Evolutionary conservation across 2,797 vertebrate species (phyloP).

Genomic region (Botia kubotai): DNA sequence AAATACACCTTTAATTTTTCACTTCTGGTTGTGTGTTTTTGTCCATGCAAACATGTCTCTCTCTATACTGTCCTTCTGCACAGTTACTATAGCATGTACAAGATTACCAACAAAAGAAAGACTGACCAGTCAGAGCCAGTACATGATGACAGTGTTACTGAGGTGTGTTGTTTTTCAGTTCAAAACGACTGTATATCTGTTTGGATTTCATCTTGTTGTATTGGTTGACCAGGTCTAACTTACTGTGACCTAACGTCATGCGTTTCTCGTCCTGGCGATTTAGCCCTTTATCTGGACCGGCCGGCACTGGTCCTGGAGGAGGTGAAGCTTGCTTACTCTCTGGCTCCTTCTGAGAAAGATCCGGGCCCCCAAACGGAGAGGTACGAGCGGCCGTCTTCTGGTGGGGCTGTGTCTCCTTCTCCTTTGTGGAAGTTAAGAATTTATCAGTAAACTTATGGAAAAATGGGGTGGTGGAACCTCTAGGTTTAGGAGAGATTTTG

Average conservation of each 20-base stretch:
- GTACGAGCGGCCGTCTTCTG: constrained; percentile 63
- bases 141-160: background rate
- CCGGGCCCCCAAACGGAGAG: constrained; percentile 69
- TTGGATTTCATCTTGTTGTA: constrained; percentile 89
- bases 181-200: constrained; percentile 90
- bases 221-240: constrained; percentile 94
- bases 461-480: constrained; percentile 61
- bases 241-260: constrained; percentile 95
- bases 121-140: background rate
- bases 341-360: constrained; percentile 74
- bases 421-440: constrained; percentile 66
- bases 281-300: constrained; percentile 33
- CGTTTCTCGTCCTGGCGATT: constrained; percentile 83
- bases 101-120: background rate
- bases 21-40: background rate
- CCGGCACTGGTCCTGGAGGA: constrained; percentile 62
- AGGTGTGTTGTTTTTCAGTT: constrained; percentile 77
- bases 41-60: background rate
- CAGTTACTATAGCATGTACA: background rate
- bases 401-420: constrained; percentile 63
- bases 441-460: constrained; percentile 75
- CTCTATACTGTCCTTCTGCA: background rate
- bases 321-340: constrained; percentile 75
- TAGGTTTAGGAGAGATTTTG: constrained; percentile 67
- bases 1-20: background rate